A percentile compares a stretch with the other conserved stretches of the same genome.
phyloP scores from a whole-genome alignment of 2,113 vertebrate genomes.

The Vulpes vulpes region DNA sequence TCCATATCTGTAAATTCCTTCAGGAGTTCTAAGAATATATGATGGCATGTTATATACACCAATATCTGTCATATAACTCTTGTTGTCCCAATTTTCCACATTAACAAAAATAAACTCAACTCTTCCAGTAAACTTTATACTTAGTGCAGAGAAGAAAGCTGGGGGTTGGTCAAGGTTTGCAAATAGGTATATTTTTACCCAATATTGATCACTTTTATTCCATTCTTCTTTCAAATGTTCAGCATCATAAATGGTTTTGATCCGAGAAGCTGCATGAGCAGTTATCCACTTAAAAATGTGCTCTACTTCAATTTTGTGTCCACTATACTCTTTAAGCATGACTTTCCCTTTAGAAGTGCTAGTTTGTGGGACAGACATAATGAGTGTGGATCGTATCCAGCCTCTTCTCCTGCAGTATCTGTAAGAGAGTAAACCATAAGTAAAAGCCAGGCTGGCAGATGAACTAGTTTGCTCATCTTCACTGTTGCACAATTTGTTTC shows the following conservation, averaged over 20 bases:
- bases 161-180: constrained; percentile 95
- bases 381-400: constrained; percentile 96
- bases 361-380: constrained; percentile 98
- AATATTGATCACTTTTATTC: constrained; percentile 91
- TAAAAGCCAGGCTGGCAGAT: background rate
- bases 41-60: constrained; percentile 93
- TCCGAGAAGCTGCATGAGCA: constrained; percentile 94
- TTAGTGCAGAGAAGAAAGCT: constrained; percentile 96
- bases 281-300: constrained; percentile 99
- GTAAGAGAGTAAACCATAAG: constrained; percentile 43
- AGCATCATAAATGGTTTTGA: constrained; percentile 93
- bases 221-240: constrained; percentile 94
- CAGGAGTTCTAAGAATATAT: constrained; percentile 97
- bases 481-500: background rate
- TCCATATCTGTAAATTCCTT: constrained; percentile 97
- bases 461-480: background rate
- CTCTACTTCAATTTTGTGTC: constrained; percentile 92
- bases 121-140: constrained; percentile 98
- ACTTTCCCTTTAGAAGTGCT: constrained; percentile 98
- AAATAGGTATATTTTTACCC: constrained; percentile 97
- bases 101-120: constrained; percentile 99
- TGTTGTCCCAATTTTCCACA: constrained; percentile 94
- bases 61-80: constrained; percentile 93
- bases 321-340: constrained; percentile 96
- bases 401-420: constrained; percentile 97